Evolutionary conservation across 2,113 vertebrate genomes (phyloP).

Genomic region (Desmodus rotundus): DNA sequence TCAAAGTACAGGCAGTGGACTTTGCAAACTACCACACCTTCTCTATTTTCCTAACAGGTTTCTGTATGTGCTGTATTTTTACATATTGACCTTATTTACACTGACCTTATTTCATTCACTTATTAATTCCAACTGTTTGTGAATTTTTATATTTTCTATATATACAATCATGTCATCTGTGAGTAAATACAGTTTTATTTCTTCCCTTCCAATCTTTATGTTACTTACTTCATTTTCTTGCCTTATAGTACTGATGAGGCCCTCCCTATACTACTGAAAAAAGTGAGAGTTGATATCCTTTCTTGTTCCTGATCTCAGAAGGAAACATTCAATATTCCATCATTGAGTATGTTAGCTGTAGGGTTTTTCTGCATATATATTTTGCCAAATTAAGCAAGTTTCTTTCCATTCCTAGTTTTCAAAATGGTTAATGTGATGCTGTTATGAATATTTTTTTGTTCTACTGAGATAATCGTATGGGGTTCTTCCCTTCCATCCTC

Average conservation of each 20-base stretch:
- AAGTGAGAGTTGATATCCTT: neutral
- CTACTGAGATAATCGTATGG: neutral
- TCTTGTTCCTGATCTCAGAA: neutral
- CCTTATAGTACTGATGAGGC: neutral
- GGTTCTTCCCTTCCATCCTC: neutral
- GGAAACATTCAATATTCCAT: neutral
- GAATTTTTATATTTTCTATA: slow-evolving; percentile 11
- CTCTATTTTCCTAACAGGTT: neutral
- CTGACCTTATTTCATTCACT: neutral
- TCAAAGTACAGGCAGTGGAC: neutral
- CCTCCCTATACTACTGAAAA: neutral
- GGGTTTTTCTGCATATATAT: neutral
- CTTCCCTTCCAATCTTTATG: neutral
- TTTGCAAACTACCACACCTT: neutral
- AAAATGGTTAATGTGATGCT: neutral
- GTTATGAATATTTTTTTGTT: neutral
- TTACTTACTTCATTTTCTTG: neutral
- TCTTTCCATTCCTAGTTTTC: neutral
- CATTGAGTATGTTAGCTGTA: neutral
- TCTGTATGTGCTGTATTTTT: neutral
- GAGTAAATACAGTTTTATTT: neutral
- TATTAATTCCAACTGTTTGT: neutral
- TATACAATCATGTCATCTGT: neutral
- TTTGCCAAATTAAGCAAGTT: neutral
- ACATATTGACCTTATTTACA: neutral